Percentiles rank a stretch among this genome's conserved stretches.
Evolutionary conservation across 1,140 invertebrate species (phyloP).

Genomic region (Psilanteris sp.): DNA sequence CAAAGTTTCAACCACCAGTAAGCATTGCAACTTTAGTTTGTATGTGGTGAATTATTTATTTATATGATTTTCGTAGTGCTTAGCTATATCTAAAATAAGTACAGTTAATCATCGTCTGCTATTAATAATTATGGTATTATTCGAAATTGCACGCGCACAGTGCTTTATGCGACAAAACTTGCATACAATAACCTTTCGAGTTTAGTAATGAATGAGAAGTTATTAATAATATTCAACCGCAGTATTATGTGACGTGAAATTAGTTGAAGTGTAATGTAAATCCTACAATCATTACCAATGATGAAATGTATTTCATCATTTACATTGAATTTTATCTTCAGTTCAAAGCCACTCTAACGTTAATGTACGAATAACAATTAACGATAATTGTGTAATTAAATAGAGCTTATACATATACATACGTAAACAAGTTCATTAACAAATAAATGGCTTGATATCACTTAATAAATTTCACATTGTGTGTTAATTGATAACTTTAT

Average conservation of each 20-base stretch:
- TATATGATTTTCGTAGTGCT: no score
- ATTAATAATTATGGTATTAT: slow-evolving; percentile 15
- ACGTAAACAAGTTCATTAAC: no score
- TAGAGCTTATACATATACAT: slow-evolving; percentile 1
- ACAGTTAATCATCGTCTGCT: neutral
- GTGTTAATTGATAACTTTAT: no score
- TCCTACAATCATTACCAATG: slow-evolving; percentile 13
- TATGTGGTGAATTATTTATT: no score
- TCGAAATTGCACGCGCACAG: slow-evolving; percentile 6
- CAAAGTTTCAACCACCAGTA: no score
- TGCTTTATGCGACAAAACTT: slow-evolving; percentile 16
- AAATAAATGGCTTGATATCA: no score
- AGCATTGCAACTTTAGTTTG: no score
- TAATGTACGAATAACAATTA: slow-evolving; percentile 43
- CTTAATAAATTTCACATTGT: no score
- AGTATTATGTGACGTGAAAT: slow-evolving; percentile 13
- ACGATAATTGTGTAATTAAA: slow-evolving; percentile 22
- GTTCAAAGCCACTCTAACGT: slow-evolving; percentile 10
- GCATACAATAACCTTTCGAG: slow-evolving; percentile 14
- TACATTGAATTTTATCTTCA: slow-evolving; percentile 31
- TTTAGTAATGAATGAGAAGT: slow-evolving; percentile 22
- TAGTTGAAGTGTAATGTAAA: slow-evolving; percentile 17
- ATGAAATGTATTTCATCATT: slow-evolving; percentile 14
- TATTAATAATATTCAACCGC: slow-evolving; percentile 22
- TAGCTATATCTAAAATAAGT: no score